These are phyloP conservation scores for Orthonyx spaldingii DNA, from an alignment of 2,113 vertebrate species.

Conservation along the genomic window DNA sequence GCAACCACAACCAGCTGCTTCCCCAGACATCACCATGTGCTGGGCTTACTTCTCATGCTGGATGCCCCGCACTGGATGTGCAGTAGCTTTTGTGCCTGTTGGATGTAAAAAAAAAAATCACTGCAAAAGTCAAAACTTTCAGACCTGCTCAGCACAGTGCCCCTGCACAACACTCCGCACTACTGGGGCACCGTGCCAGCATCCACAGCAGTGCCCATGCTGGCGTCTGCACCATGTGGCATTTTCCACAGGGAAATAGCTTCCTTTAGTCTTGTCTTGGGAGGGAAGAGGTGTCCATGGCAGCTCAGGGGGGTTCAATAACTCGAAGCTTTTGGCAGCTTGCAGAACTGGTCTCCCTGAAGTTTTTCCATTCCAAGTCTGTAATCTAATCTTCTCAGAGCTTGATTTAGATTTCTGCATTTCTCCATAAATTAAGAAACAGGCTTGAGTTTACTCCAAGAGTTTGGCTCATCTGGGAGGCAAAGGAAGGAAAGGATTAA, in stretches of 20 bases:
- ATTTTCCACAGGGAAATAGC: background rate
- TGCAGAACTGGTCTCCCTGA: background rate
- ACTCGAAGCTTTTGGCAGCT: background rate
- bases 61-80: rapidly evolving
- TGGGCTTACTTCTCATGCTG: background rate
- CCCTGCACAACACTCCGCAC: rapidly evolving
- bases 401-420: conserved; percentile 19
- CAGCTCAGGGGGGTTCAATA: background rate
- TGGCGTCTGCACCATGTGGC: background rate
- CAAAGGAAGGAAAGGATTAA: conserved; percentile 50
- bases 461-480: conserved; percentile 7
- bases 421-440: conserved; percentile 30
- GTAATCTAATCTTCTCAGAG: background rate
- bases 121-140: background rate
- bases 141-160: rapidly evolving
- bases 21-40: rapidly evolving
- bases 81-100: background rate
- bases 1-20: background rate
- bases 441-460: background rate
- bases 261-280: background rate
- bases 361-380: background rate
- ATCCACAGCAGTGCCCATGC: rapidly evolving
- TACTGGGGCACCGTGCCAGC: rapidly evolving
- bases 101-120: background rate
- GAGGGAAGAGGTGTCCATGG: rapidly evolving